Base-by-base conservation (phyloP, 2,797 vertebrate species). In the Arremon brunneinucha region DNA sequence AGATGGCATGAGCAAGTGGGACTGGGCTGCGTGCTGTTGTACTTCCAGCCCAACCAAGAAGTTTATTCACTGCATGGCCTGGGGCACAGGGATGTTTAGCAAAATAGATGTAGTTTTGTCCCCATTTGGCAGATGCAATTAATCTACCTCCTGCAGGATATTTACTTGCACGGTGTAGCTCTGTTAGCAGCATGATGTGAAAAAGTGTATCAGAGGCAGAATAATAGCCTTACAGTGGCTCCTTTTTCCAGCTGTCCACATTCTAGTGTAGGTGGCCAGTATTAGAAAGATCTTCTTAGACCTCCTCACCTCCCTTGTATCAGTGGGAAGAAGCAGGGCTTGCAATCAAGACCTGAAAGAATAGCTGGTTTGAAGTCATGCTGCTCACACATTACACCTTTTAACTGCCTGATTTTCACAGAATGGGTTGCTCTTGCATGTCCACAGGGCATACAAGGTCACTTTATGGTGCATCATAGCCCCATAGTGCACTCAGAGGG, bases 401-500 rank as follows among this genome's bases (percentile, higher is more conserved):
- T 94, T 94, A 96, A 94, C 87, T 94, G 89, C 70, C 83, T 91
- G 84, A 86, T 95, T 96, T 90, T 79, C 50, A 53, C 39, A 60
- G 87, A 82, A 70, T 69, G 32, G 65, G 53, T 94, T 93, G 87
- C 59, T 93, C 75, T 86, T 91, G 43, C 79, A 50, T 89, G 71
- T 91, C 94, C 89, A 79, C 43, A 30, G 93, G 95, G 81, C 88
- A 90, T 78, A 65, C 75, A 71, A 83, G 75, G 91, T 95, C 86
- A 80, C 90, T 93, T 96, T 89, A 94, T 87, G 87, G 63, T 87
- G 95, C 95, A 94, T 95, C 92, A 82, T 90, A 86, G 78, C 56
- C 94, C 77, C 63, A 27, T 32, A 89, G 79, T 81, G 88, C 79
- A 83, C 88, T 92, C 74, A 65, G 79, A 95, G 69, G 75, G 65